Evolutionary conservation across 2,113 vertebrate genomes (phyloP).

Genomic region (Bufo gargarizans): DNA sequence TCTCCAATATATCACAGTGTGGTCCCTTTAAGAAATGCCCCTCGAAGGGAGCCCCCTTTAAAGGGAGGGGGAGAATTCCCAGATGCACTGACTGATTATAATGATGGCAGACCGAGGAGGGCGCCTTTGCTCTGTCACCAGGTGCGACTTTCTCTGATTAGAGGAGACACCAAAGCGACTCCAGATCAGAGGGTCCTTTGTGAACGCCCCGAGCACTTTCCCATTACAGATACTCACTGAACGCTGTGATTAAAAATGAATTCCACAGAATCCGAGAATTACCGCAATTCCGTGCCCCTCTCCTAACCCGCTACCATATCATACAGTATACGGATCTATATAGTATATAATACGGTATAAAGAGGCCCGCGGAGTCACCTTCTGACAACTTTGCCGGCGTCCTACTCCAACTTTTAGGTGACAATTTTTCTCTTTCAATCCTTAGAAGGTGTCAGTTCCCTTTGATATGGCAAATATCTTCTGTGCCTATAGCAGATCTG

Average conservation of each 20-base stretch:
- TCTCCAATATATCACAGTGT: background rate
- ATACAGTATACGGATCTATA: background rate
- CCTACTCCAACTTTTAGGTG: too few relatives aligned
- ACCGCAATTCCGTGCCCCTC: background rate
- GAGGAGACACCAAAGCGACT: slow-evolving; percentile 34
- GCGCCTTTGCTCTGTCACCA: slow-evolving; percentile 1
- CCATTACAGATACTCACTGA: slow-evolving; percentile 12
- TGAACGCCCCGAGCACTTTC: slow-evolving; percentile 32
- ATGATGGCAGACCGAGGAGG: background rate
- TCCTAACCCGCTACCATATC: background rate
- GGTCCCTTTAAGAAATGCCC: background rate
- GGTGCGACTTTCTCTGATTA: slow-evolving; percentile 35
- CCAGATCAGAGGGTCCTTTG: slow-evolving; percentile 30
- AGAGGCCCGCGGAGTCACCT: background rate
- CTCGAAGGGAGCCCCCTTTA: background rate
- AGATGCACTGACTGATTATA: slow-evolving; percentile 1
- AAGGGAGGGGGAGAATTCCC: background rate
- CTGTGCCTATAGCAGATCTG: too few relatives aligned
- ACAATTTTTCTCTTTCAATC: too few relatives aligned
- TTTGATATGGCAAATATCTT: too few relatives aligned
- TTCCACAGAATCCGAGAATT: background rate
- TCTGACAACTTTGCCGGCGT: background rate
- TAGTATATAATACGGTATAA: background rate
- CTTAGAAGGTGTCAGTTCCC: too few relatives aligned
- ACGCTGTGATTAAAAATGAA: slow-evolving; percentile 16